A percentile compares a stretch with the other conserved stretches of the same genome.
Evolutionary conservation across 23 tunicate genomes (phyloP).

Genomic region (Trididemnum clinides): DNA sequence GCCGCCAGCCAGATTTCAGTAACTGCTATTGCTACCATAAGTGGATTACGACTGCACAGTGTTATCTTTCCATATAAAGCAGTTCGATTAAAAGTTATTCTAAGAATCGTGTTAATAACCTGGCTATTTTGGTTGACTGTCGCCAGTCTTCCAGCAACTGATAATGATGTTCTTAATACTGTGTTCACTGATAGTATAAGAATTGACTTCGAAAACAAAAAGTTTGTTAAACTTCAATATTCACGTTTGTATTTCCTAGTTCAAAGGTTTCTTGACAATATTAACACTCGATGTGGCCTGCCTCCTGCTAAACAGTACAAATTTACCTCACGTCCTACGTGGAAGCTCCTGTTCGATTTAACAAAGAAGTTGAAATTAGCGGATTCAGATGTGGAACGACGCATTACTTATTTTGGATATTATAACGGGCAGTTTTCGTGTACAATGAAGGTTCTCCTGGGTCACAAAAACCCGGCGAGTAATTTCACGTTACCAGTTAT

Average conservation of each 20-base stretch:
- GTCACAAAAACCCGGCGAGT: neutral
- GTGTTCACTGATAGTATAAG: neutral
- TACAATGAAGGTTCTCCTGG: constrained; percentile 3
- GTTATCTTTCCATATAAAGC: constrained; percentile 1
- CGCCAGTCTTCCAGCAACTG: neutral
- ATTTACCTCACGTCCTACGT: neutral
- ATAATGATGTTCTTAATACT: neutral
- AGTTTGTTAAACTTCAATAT: neutral
- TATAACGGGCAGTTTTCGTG: neutral
- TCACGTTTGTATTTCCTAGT: neutral
- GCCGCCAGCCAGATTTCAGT: constrained; percentile 30
- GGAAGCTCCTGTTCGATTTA: neutral
- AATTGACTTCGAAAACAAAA: neutral
- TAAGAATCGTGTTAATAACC: neutral
- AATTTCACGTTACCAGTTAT: constrained; percentile 5
- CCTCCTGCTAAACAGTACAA: neutral
- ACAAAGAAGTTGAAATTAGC: neutral
- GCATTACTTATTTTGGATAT: constrained; percentile 1
- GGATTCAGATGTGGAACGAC: neutral
- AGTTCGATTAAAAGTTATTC: neutral
- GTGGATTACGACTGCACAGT: neutral
- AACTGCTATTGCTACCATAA: constrained; percentile 11
- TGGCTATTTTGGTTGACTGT: constrained; percentile 22
- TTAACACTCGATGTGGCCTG: neutral
- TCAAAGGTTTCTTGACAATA: neutral